Percentiles rank a stretch among this genome's conserved stretches.
These are phyloP conservation scores for Callospermophilus lateralis DNA, from an alignment of 2,113 vertebrate genomes.

Conservation along the genomic window DNA sequence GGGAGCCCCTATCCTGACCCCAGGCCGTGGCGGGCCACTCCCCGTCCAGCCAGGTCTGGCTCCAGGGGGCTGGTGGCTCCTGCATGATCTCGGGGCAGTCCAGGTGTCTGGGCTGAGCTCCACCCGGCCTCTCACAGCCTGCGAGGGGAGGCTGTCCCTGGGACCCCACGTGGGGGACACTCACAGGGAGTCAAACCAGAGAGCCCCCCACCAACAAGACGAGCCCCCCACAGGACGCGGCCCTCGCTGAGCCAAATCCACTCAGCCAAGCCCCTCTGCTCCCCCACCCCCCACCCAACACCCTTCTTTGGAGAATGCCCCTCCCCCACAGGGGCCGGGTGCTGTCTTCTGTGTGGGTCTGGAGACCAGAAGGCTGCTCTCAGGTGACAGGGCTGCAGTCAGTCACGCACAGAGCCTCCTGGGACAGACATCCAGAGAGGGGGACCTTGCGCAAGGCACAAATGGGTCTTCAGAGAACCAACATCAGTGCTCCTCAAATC, in stretches of 20 bases:
- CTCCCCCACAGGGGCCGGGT: neutral
- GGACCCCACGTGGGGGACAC: neutral
- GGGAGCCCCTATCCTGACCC: neutral
- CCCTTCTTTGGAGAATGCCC: neutral
- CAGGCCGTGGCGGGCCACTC: neutral
- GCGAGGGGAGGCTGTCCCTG: neutral
- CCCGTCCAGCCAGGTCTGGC: too few species aligned
- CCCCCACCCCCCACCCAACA: neutral
- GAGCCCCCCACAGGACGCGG: fast-evolving
- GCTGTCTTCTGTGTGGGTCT: neutral
- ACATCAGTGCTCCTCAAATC: too few species aligned
- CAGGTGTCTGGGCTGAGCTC: neutral
- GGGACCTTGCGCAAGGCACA: too few species aligned
- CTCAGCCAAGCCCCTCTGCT: neutral
- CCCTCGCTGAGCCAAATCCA: neutral
- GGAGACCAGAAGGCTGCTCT: neutral
- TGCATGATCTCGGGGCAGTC: neutral
- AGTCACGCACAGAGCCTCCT: neutral
- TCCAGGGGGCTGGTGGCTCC: too few species aligned
- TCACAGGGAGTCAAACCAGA: too few species aligned
- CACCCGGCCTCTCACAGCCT: neutral
- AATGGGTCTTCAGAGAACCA: too few species aligned
- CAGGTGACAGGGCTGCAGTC: neutral
- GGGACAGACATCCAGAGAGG: too few species aligned
- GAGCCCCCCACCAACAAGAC: neutral